Evolutionary conservation across 2,888 invertebrate species (phyloP).

Genomic region (Xanthorhoe spadicearia): DNA sequence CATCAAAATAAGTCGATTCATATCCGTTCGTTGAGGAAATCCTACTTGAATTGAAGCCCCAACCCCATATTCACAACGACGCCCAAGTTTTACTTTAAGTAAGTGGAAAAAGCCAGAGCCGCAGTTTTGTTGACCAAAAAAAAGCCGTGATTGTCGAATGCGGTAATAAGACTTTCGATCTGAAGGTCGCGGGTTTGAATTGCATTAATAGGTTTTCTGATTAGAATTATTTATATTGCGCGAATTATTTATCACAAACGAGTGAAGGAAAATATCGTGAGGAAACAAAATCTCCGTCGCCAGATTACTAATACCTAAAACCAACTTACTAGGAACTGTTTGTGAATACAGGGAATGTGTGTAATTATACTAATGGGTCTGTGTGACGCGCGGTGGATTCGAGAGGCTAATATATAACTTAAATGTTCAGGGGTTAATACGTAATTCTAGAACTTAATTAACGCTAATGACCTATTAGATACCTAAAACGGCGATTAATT

Average conservation of each 20-base stretch:
- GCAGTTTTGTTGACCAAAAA: too few relatives aligned
- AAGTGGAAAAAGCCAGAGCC: too few relatives aligned
- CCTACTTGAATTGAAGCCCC: not conserved
- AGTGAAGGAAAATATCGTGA: too few relatives aligned
- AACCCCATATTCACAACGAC: slow-evolving; percentile 3
- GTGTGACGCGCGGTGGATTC: slow-evolving; percentile 6
- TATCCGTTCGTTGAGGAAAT: slow-evolving; percentile 8
- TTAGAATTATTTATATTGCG: too few relatives aligned
- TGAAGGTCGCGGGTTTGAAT: too few relatives aligned
- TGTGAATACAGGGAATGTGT: slow-evolving; percentile 1
- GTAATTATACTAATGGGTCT: slow-evolving; percentile 16
- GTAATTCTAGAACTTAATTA: slow-evolving; percentile 14
- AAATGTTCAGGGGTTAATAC: slow-evolving; percentile 10
- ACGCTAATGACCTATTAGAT: slow-evolving; percentile 9
- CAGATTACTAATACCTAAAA: too few relatives aligned
- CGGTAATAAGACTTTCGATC: too few relatives aligned
- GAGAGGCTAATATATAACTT: slow-evolving; percentile 6
- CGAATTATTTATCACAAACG: too few relatives aligned
- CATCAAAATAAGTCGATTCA: not conserved
- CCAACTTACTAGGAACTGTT: not conserved
- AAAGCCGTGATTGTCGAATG: too few relatives aligned
- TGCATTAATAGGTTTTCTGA: too few relatives aligned
- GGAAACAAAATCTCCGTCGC: too few relatives aligned
- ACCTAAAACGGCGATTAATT: not conserved
- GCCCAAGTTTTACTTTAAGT: too few relatives aligned